Conservation (phyloP, 2,888 invertebrate species). For the Drosophila bunnanda region DNA sequence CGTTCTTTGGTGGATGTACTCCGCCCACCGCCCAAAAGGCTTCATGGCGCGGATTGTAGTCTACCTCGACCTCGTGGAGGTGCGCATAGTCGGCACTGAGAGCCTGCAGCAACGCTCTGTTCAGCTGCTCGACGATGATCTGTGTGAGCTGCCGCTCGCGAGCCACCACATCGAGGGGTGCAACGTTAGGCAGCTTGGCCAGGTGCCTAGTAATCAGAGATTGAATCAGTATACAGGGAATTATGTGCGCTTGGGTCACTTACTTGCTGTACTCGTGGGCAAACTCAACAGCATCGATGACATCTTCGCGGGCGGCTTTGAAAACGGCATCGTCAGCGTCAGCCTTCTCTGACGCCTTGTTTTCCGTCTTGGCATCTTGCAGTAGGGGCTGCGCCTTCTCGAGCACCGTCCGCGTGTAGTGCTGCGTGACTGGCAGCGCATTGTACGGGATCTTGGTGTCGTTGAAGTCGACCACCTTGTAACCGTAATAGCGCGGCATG, state of each 20-base stretch:
- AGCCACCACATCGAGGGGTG: slow-evolving; percentile 24
- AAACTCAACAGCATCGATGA: slow-evolving; percentile 78
- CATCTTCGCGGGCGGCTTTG: slow-evolving; percentile 65
- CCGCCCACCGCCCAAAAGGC: slow-evolving; percentile 95
- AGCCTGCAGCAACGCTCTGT: slow-evolving; percentile 88
- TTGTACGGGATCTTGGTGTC: slow-evolving; percentile 89
- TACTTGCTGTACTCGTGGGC: slow-evolving; percentile 76
- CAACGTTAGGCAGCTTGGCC: neutral
- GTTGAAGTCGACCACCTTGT: slow-evolving; percentile 87
- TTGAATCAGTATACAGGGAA: neutral
- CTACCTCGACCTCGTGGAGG: slow-evolving; percentile 87
- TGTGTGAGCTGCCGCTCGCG: slow-evolving; percentile 75
- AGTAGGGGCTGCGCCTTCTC: slow-evolving; percentile 83
- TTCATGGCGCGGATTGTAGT: slow-evolving; percentile 91
- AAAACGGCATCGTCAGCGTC: slow-evolving; percentile 53
- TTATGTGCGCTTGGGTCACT: neutral
- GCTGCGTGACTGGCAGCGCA: slow-evolving; percentile 89
- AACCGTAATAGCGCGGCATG: slow-evolving; percentile 93
- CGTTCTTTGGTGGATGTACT: slow-evolving; percentile 86
- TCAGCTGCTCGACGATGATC: slow-evolving; percentile 88
- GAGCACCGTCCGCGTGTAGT: slow-evolving; percentile 92
- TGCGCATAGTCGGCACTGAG: slow-evolving; percentile 87
- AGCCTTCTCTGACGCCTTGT: slow-evolving; percentile 9
- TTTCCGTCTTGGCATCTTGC: slow-evolving; percentile 3
- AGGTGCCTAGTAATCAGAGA: slow-evolving; percentile 14